Evolutionary conservation across 2,888 invertebrate genomes (phyloP), one percentile per base, ranked within the genome.

Genomic region (Trissolcus japonicus): DNA sequence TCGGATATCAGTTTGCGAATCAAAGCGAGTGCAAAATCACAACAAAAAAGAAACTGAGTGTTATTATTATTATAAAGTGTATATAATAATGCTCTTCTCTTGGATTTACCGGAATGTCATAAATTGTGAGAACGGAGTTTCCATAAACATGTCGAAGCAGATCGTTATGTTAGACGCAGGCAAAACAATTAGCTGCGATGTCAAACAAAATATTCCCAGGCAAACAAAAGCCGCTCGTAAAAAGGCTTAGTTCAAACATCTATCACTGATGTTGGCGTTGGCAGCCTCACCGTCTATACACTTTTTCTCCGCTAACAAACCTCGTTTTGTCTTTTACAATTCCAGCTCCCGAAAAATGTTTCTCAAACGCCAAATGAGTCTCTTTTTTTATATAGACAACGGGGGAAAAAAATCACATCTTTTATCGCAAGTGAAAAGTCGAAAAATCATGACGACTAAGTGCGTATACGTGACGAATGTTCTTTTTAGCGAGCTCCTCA

Each of bases 231-330:
- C 17, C 48, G 62, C 51, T 51, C 56, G 62, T 25, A 71, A 71
- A 71, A 71, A 62, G 21, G 56, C 56, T 51, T 63, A 63, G 60
- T 41, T 48, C 72, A 60, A 72, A 72, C 73, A 73, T 65, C 72
- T 53, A 72, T 72, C 72, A 72, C 65, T 50, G 71, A 63, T 55
- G 72, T 65, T 65, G 63, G 63, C 72, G 35, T 60, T 59, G 65
- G 60, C 65, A 72, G 35, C 65, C 65, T 72, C 65, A 63, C 35
- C 63, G 62, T 54, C 57, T 60, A 16, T 9, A 51, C 61, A 62
- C 40, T 35, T 62, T 53, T 14, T 11, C n/a, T 46, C 17, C 46
- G 40, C 16, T 46, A 14, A n/a, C 17, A n/a, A n/a, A n/a, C 55
- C 21, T 48, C 63, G 74, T 67, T 67, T 46, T 16, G 46, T 16